Conservation (phyloP, 1,140 invertebrate genomes). For the Dolichoris vasculosae region DNA sequence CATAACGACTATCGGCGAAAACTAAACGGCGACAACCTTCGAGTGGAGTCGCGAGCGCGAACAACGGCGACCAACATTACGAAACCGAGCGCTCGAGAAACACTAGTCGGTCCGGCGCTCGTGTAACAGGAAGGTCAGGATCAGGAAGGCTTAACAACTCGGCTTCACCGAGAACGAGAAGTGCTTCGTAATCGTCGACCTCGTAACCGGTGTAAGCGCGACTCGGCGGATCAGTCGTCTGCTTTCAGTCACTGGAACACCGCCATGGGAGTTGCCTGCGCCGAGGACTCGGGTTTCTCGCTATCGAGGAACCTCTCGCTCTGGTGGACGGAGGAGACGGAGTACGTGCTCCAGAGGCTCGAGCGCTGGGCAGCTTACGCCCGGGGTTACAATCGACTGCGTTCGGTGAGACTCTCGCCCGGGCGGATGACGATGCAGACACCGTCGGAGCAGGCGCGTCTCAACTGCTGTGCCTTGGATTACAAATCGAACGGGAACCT, state of each 20-base stretch:
- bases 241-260: too few relatives aligned
- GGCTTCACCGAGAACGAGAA: not conserved
- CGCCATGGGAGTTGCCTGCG: slow-evolving; percentile 30
- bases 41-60: not conserved
- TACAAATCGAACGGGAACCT: slow-evolving; percentile 69
- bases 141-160: not conserved
- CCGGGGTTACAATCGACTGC: slow-evolving; percentile 68
- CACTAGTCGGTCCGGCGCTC: not conserved
- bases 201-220: not conserved
- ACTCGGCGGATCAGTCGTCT: not conserved
- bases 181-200: slow-evolving; percentile 32
- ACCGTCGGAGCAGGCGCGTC: not conserved
- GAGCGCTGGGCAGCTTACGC: slow-evolving; percentile 68
- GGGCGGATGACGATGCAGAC: slow-evolving; percentile 61
- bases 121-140: slow-evolving; percentile 28
- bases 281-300: slow-evolving; percentile 37
- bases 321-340: slow-evolving; percentile 71
- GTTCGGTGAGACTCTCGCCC: slow-evolving; percentile 60
- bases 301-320: slow-evolving; percentile 27
- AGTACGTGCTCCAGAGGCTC: slow-evolving; percentile 68
- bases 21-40: not conserved
- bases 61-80: not conserved
- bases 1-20: slow-evolving; percentile 11
- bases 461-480: slow-evolving; percentile 52
- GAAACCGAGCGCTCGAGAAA: not conserved